phyloP scores from a whole-genome alignment of 2,113 vertebrate species.

The Typhlomys cinereus region DNA sequence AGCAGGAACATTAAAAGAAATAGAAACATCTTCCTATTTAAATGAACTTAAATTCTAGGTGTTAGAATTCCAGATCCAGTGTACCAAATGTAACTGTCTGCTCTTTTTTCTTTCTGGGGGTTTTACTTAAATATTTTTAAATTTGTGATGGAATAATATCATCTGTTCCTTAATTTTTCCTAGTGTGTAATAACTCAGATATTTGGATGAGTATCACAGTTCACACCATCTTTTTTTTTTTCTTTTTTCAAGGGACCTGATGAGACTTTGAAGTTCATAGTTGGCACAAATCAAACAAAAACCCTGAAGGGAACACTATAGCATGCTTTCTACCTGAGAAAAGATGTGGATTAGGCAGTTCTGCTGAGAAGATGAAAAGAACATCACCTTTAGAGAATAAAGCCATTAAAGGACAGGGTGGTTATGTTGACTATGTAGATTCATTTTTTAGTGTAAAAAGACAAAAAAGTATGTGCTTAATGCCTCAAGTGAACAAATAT shows the following conservation, averaged over 20 bases:
- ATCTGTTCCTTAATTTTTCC: slow-evolving; percentile 39
- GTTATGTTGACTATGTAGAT: slow-evolving; percentile 30
- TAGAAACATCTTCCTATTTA: slow-evolving; percentile 28
- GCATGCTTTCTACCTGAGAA: slow-evolving; percentile 7
- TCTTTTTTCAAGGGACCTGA: slow-evolving; percentile 33
- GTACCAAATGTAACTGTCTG: slow-evolving; percentile 33
- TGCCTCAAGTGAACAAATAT: slow-evolving; percentile 45
- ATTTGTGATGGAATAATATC: slow-evolving; percentile 26
- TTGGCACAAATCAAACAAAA: neutral
- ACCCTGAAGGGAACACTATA: neutral
- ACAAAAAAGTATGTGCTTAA: neutral
- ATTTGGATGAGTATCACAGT: slow-evolving; percentile 24
- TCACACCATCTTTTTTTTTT: slow-evolving; percentile 31
- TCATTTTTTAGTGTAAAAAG: slow-evolving; percentile 15
- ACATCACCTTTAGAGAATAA: neutral
- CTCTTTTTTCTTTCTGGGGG: slow-evolving; percentile 55
- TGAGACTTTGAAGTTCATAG: slow-evolving; percentile 41
- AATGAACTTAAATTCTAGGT: slow-evolving; percentile 46
- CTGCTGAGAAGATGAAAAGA: neutral
- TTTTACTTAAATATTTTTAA: slow-evolving; percentile 59
- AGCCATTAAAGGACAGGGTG: slow-evolving; percentile 15
- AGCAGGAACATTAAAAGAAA: slow-evolving; percentile 44
- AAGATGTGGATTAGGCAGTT: neutral
- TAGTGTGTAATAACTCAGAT: slow-evolving; percentile 31
- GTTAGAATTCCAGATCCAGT: slow-evolving; percentile 39